Conservation (phyloP, 2,888 invertebrate genomes). For the Auanema freiburgensis region DNA sequence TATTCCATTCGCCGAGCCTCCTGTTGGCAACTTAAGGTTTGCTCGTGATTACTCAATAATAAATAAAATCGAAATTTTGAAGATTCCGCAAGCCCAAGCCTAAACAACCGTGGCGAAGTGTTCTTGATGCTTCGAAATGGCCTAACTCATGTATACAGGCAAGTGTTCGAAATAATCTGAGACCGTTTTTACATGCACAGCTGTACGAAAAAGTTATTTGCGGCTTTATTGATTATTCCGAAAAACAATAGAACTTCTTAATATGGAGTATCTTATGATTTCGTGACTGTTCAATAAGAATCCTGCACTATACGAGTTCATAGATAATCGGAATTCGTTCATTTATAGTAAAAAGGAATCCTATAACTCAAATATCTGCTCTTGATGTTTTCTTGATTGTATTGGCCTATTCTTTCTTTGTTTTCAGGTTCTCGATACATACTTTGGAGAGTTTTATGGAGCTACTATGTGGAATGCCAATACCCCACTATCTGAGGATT, state of each 20-base stretch:
- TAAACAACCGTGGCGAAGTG: conserved; percentile 77
- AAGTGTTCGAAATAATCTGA: background rate
- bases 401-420: no score
- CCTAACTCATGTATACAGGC: conserved; percentile 81
- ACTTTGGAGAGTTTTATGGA: conserved; percentile 80
- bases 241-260: no score
- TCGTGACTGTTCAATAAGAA: no score
- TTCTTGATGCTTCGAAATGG: conserved; percentile 79
- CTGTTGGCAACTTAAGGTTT: conserved; percentile 70
- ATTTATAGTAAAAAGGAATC: background rate
- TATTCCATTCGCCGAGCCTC: conserved; percentile 81
- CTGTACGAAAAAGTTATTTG: no score
- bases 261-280: no score
- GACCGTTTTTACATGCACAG: no score
- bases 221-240: no score
- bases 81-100: conserved; percentile 86
- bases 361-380: background rate
- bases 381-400: background rate
- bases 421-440: conserved; percentile 81
- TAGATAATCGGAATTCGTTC: no score
- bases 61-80: conserved; percentile 63
- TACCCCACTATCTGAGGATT: conserved; percentile 81
- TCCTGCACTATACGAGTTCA: no score
- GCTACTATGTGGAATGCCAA: conserved; percentile 87
- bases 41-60: background rate